Percentiles rank a stretch among this genome's conserved stretches.
phyloP scores from a whole-genome alignment of 2,797 vertebrate species.

The Chaunax sp. region DNA sequence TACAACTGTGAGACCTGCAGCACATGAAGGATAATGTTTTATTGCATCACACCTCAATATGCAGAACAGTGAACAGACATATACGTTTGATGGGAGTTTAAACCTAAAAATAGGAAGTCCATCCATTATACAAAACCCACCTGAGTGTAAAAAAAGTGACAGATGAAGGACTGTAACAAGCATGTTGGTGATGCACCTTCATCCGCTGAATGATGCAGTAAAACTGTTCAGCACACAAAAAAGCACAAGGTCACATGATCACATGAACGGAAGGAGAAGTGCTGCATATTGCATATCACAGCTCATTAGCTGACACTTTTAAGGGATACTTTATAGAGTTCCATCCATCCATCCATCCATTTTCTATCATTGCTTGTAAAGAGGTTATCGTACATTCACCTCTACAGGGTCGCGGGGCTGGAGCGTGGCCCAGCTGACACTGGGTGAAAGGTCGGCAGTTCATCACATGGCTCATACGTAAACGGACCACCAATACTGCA shows the following conservation, averaged over 20 bases:
- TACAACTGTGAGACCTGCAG: constrained; percentile 49
- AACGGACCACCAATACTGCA: no score
- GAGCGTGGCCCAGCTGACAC: background rate
- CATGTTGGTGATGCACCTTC: constrained; percentile 20
- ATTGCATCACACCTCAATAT: background rate
- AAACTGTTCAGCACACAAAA: background rate
- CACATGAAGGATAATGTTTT: background rate
- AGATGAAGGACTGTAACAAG: constrained; percentile 13
- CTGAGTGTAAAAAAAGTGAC: constrained; percentile 21
- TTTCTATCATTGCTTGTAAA: no score
- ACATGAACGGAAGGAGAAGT: constrained; percentile 10
- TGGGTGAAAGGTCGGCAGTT: constrained; percentile 54
- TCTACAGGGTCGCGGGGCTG: no score
- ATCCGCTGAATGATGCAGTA: background rate
- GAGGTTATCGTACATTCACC: no score
- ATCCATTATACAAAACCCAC: constrained; percentile 1
- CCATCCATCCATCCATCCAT: no score
- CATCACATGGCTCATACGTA: constrained; percentile 9
- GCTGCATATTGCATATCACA: no score
- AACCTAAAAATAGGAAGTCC: no score
- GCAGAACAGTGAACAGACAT: background rate
- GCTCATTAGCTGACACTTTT: background rate
- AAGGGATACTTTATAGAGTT: no score
- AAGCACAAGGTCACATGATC: constrained; percentile 16
- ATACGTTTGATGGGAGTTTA: no score